These are phyloP conservation scores for Clarias magur DNA, from an alignment of 2,113 vertebrate genomes.

Conservation along the genomic window DNA sequence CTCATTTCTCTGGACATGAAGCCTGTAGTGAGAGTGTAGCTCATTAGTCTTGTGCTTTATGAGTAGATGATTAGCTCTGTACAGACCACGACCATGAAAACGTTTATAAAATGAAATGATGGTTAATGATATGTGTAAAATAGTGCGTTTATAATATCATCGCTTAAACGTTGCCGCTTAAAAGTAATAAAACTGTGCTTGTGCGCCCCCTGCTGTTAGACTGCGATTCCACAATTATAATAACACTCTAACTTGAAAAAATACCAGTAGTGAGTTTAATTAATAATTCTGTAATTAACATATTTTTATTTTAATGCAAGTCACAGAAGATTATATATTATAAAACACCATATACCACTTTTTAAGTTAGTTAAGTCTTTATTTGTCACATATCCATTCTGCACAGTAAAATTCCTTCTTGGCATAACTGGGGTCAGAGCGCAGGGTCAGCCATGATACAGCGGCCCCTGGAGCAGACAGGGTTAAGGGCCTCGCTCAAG, in stretches of 20 bases:
- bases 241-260: neutral
- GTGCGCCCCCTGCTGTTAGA: conserved; percentile 12
- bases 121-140: no score
- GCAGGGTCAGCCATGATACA: no score
- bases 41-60: neutral
- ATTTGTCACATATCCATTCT: no score
- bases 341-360: no score
- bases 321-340: neutral
- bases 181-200: neutral
- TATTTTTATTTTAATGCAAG: neutral
- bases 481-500: no score
- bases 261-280: neutral
- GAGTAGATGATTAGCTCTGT: no score
- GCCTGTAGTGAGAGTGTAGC: neutral
- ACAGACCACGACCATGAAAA: no score
- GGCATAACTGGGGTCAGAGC: no score
- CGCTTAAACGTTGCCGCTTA: neutral
- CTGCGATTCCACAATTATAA: neutral
- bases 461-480: no score
- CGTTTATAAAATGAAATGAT: no score
- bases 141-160: neutral
- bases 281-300: neutral
- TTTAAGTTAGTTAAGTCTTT: no score
- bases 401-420: no score
- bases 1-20: neutral